A percentile compares a stretch with the other conserved stretches of the same genome.
Conservation (phyloP, 2,113 vertebrate species). For the Ceyx melanurus region DNA sequence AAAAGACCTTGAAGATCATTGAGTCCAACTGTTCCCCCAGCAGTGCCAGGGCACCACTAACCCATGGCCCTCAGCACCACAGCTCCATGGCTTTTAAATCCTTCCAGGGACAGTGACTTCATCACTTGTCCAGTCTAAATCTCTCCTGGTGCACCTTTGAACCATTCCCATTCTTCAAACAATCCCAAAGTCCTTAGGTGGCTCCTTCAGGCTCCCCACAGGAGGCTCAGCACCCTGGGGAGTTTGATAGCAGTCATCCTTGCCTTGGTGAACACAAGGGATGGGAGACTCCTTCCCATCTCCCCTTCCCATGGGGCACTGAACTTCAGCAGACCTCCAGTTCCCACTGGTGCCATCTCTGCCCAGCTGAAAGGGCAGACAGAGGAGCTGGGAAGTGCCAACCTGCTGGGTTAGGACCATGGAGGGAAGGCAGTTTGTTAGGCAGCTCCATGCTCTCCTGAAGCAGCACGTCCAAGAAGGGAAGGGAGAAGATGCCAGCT, state of each 20-base stretch:
- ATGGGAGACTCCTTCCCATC: neutral
- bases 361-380: neutral
- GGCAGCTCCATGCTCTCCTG: neutral
- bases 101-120: too few species aligned
- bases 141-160: neutral
- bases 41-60: neutral
- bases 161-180: neutral
- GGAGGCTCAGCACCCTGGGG: neutral
- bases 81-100: neutral
- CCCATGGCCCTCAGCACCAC: neutral
- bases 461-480: neutral
- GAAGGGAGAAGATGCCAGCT: conserved; percentile 20
- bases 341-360: neutral
- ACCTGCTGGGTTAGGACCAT: neutral
- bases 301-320: neutral
- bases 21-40: neutral
- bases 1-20: neutral
- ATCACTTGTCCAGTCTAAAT: neutral
- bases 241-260: neutral
- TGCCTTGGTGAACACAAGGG: neutral
- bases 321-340: neutral
- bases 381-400: neutral
- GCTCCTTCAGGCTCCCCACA: neutral
- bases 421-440: neutral
- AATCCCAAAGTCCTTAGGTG: neutral